A percentile compares a stretch with the other conserved stretches of the same genome.
Evolutionary conservation across 2,113 vertebrate species (phyloP).

Genomic region (Phalacrocorax aristotelis): DNA sequence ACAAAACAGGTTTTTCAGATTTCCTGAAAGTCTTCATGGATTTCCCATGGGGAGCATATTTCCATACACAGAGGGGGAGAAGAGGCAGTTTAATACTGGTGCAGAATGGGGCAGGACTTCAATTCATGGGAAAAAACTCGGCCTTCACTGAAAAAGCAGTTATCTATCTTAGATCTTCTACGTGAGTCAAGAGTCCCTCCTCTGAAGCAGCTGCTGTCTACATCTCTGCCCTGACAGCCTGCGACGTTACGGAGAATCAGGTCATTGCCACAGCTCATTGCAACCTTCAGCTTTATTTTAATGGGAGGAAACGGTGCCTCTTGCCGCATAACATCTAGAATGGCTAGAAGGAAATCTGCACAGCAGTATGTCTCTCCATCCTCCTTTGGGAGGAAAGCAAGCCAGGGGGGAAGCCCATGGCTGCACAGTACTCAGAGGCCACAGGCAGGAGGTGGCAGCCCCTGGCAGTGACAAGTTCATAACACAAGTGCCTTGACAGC

Average conservation of each 20-base stretch:
- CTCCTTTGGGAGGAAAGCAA: neutral
- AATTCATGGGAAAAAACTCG: neutral
- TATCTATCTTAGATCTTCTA: neutral
- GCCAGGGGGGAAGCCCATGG: accelerated
- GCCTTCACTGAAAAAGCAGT: neutral
- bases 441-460: neutral
- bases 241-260: neutral
- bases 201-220: neutral
- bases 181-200: neutral
- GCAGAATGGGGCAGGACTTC: neutral
- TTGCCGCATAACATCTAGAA: neutral
- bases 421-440: neutral
- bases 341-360: neutral
- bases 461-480: neutral
- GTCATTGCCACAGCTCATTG: neutral
- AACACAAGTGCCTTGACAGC: neutral
- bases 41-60: neutral
- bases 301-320: neutral
- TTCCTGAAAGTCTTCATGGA: neutral
- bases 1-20: neutral
- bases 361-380: neutral
- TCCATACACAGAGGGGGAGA: neutral
- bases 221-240: neutral
- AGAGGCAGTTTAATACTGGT: neutral
- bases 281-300: neutral